Percentiles rank a stretch among this genome's conserved stretches.
phyloP scores from a whole-genome alignment of 2,888 invertebrate species.

The Rotaria magnacalcarata region DNA sequence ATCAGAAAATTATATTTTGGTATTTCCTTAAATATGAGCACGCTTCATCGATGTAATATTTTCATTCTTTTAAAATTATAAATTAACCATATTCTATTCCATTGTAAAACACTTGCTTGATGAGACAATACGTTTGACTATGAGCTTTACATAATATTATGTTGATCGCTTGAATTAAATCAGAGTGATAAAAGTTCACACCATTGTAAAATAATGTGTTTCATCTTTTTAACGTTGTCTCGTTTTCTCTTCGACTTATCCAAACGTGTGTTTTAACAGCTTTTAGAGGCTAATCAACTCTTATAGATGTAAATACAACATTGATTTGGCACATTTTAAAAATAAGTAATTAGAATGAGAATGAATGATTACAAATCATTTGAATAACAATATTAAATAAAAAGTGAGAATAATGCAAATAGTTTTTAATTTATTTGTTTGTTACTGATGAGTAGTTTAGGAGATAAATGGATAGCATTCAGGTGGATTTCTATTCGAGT shows the following conservation, averaged over 20 bases:
- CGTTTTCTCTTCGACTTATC: background rate
- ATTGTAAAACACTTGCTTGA: conserved; percentile 16
- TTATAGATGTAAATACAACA: background rate
- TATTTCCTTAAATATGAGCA: background rate
- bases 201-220: background rate
- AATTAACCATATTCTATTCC: background rate
- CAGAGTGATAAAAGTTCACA: conserved; percentile 16
- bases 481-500: too few relatives aligned
- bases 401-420: background rate
- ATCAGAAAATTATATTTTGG: background rate
- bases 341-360: background rate
- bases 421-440: background rate
- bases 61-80: background rate
- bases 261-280: background rate
- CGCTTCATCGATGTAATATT: conserved; percentile 15
- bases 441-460: too few relatives aligned
- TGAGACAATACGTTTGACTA: background rate
- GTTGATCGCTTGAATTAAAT: conserved; percentile 8
- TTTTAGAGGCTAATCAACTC: background rate
- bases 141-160: background rate
- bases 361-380: background rate
- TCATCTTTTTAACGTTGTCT: background rate
- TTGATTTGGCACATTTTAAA: background rate
- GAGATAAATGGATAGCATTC: too few relatives aligned
- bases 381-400: background rate